These are phyloP conservation scores for Oryzias celebensis DNA, from an alignment of 2,113 vertebrate genomes.

Conservation along the genomic window DNA sequence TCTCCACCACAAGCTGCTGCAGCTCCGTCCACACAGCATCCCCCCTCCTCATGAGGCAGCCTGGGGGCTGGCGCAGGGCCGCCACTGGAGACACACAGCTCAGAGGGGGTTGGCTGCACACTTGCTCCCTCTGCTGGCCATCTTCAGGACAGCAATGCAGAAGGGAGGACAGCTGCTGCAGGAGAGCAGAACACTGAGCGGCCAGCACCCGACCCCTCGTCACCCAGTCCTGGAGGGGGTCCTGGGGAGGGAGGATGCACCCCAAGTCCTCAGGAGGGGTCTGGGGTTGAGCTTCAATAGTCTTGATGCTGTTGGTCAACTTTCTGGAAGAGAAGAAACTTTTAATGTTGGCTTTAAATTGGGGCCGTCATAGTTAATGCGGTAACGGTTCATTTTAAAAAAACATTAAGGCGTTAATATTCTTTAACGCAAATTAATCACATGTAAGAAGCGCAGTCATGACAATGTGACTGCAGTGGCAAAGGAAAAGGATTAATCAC, in stretches of 20 bases:
- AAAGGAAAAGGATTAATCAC: too few relatives aligned
- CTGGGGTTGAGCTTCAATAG: constrained; percentile 70
- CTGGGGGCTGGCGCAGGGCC: constrained; percentile 78
- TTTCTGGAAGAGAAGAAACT: constrained; percentile 71
- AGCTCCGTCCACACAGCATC: constrained; percentile 82
- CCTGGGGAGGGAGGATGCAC: constrained; percentile 86
- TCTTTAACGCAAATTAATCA: too few relatives aligned
- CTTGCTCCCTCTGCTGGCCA: constrained; percentile 52
- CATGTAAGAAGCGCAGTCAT: too few relatives aligned
- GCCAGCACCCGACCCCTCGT: constrained; percentile 77
- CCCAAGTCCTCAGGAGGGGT: constrained; percentile 51
- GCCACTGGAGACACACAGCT: constrained; percentile 82
- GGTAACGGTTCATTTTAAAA: too few relatives aligned
- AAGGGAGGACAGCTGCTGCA: constrained; percentile 87
- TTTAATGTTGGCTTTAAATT: background rate
- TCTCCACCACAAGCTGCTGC: constrained; percentile 47
- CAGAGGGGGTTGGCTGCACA: constrained; percentile 60
- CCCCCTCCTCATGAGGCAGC: constrained; percentile 81
- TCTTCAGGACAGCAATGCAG: constrained; percentile 87
- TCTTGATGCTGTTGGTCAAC: constrained; percentile 78
- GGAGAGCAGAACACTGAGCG: constrained; percentile 80
- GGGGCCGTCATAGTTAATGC: too few relatives aligned
- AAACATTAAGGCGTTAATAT: too few relatives aligned
- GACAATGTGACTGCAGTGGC: too few relatives aligned
- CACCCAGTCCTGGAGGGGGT: constrained; percentile 78